These are phyloP conservation scores for Pterophyllum scalare DNA, from an alignment of 2,113 vertebrate species.

Conservation along the genomic window DNA sequence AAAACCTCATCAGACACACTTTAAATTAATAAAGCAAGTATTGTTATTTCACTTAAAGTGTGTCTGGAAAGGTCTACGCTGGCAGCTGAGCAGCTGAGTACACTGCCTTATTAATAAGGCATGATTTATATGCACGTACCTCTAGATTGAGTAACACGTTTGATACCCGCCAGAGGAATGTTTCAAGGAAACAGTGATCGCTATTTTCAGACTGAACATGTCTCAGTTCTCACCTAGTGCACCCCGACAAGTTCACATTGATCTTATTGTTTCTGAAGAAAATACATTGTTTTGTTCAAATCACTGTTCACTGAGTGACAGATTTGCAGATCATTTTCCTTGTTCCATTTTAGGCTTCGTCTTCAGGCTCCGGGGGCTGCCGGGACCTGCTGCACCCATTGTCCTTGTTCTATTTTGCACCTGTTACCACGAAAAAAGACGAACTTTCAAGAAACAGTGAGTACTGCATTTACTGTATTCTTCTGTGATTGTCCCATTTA, in stretches of 20 bases:
- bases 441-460: constrained; percentile 81
- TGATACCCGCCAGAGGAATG: neutral
- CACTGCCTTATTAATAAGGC: neutral
- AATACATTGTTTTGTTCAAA: neutral
- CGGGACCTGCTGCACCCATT: constrained; percentile 88
- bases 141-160: neutral
- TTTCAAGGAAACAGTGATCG: neutral
- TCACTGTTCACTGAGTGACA: neutral
- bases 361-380: constrained; percentile 80
- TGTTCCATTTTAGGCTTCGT: constrained; percentile 71
- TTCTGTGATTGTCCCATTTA: neutral
- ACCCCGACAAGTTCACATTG: neutral
- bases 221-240: neutral
- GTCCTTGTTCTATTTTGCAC: constrained; percentile 90
- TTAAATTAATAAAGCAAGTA: neutral
- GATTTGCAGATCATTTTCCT: neutral
- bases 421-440: constrained; percentile 82
- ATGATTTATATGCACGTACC: neutral
- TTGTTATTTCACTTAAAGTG: neutral
- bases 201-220: neutral
- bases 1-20: neutral
- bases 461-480: neutral
- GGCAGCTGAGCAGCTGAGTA: neutral
- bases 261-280: neutral
- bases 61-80: neutral